These are phyloP conservation scores for Paelopatides confundens DNA, from an alignment of 53 echinoderm and acorn worm species.

Conservation along the genomic window DNA sequence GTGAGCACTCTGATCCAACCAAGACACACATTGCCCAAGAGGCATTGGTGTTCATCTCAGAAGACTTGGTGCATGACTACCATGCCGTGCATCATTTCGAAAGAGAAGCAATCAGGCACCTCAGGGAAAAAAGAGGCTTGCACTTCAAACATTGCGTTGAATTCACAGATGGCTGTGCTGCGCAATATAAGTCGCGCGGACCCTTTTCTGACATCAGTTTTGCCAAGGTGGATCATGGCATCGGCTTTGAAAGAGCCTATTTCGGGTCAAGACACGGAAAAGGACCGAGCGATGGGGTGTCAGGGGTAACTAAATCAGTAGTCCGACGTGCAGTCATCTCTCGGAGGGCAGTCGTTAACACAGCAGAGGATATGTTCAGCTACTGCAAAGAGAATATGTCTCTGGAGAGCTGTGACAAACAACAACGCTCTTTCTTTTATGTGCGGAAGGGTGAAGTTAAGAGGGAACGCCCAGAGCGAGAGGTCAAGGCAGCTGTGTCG, in stretches of 20 bases:
- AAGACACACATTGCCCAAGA: background rate
- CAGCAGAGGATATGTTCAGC: slow-evolving; percentile 18
- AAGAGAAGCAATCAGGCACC: background rate
- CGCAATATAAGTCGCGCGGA: slow-evolving; percentile 36
- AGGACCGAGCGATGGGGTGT: slow-evolving; percentile 43
- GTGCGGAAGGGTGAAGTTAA: background rate
- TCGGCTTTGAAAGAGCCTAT: slow-evolving; percentile 1
- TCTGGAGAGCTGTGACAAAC: background rate
- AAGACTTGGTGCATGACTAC: slow-evolving; percentile 37
- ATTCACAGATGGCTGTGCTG: slow-evolving; percentile 35
- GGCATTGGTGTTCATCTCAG: slow-evolving; percentile 20
- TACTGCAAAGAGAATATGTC: slow-evolving; percentile 12
- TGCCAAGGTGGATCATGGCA: background rate
- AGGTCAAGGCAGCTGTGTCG: background rate
- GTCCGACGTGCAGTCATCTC: slow-evolving; percentile 5
- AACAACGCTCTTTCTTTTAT: background rate
- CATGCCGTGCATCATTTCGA: slow-evolving; percentile 44
- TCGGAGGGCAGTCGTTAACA: background rate
- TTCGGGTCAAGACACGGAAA: slow-evolving; percentile 46
- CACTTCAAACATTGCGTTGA: background rate
- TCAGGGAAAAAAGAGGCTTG: background rate
- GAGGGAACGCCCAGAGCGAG: background rate
- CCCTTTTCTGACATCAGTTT: slow-evolving; percentile 43
- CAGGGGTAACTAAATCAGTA: background rate
- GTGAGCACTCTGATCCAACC: slow-evolving; percentile 4